These are phyloP conservation scores for Natrix natrix DNA, from an alignment of 2,797 vertebrate genomes.

Conservation along the genomic window DNA sequence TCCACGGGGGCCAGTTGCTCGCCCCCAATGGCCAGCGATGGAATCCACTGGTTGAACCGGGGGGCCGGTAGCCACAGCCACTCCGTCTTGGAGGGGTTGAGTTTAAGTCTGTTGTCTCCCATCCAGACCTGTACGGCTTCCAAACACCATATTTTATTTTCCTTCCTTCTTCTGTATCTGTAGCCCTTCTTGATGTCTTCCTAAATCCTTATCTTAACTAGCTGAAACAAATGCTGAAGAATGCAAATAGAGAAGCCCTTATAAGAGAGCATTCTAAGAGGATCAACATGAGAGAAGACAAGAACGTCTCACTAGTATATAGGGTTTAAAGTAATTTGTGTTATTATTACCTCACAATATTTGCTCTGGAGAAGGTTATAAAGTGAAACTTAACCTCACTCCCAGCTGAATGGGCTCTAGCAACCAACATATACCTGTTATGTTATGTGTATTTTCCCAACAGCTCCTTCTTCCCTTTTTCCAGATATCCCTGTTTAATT, in stretches of 20 bases:
- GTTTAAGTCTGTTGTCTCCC: too few relatives aligned
- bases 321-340: background rate
- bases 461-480: background rate
- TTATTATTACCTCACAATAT: background rate
- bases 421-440: background rate
- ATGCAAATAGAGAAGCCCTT: background rate
- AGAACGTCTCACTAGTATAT: background rate
- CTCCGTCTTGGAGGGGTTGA: too few relatives aligned
- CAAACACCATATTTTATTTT: too few relatives aligned
- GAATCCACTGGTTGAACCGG: too few relatives aligned
- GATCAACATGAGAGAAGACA: background rate
- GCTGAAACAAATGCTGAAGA: background rate
- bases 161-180: background rate
- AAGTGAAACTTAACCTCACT: background rate
- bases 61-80: too few relatives aligned
- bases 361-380: background rate
- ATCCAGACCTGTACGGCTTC: too few relatives aligned
- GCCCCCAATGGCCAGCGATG: too few relatives aligned
- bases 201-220: background rate
- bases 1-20: too few relatives aligned
- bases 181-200: background rate
- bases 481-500: background rate
- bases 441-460: background rate
- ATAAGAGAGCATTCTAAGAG: background rate
- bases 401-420: background rate